Base-by-base conservation (phyloP, 2,797 vertebrate species). In the Sebastes cheni region DNA sequence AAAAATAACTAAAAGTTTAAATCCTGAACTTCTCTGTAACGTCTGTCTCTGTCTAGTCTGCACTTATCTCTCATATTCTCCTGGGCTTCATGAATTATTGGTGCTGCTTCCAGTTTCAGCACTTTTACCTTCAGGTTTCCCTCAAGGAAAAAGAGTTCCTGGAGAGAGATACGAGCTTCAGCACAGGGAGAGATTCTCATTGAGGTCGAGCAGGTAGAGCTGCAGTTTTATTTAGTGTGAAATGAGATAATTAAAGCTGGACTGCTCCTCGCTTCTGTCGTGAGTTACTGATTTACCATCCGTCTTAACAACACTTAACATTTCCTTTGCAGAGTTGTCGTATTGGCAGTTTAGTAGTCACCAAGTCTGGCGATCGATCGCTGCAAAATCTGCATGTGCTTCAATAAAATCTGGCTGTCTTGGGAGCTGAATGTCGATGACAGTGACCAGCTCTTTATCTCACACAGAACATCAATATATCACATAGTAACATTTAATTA, bases 71-170 rank as follows among this genome's bases (percentile, higher is more conserved):
- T 56, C 16, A 32, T 65, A 12, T 84, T 84, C 12, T 59, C 55
- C n/a, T 82, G 58, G 42, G 56, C 22, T 70, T 81, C 30, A 79
- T 82, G 29, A 86, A 75, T 82, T 74, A 80, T 85, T 87, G 32
- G 23, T 42, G 16, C 58, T 56, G 50, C 59, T 71, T 61, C 3
- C 1, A 29, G 78, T 56, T 68, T 73, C 42, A 56, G 61, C 61
- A 55, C 29, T 77, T 83, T 77, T 12, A 75, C 36, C 56, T 81
- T 82, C 30, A 50, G 60, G 25, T 67, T 60, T 36, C 10, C 46
- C 34, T 56, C 3, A 22, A 55, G 58, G 34, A 54, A 39, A 52
- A 42, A 23, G 7, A 36, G 13, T 75, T 81, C 36, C 59, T 82
- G 30, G 54, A 72, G 56, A 81, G 50, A 84, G 36, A 36, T 0